These are phyloP conservation scores for Micrasema longulum DNA, from an alignment of 1,140 invertebrate genomes.

Conservation along the genomic window DNA sequence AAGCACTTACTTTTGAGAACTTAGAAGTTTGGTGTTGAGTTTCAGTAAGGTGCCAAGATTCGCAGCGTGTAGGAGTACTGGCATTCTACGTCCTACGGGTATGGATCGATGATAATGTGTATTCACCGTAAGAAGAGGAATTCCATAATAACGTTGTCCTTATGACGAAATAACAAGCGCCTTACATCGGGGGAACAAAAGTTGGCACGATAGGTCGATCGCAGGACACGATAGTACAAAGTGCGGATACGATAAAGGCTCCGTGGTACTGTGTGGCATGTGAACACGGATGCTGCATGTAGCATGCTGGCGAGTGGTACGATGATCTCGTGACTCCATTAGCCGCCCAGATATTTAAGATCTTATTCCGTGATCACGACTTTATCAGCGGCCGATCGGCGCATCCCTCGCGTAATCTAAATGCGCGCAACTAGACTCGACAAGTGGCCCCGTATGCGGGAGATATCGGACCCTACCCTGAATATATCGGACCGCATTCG, in stretches of 20 bases:
- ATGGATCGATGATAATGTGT: too few relatives aligned
- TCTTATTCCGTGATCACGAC: conserved; percentile 53
- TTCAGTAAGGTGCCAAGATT: too few relatives aligned
- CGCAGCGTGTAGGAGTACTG: too few relatives aligned
- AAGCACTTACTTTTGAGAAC: too few relatives aligned
- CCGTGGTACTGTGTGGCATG: conserved; percentile 29
- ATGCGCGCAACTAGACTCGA: not conserved
- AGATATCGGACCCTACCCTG: too few relatives aligned
- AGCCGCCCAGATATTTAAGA: conserved; percentile 50
- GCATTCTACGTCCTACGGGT: too few relatives aligned
- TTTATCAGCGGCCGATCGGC: conserved; percentile 50
- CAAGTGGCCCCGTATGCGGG: conserved; percentile 4
- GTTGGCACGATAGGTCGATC: conserved; percentile 12
- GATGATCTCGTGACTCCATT: conserved; percentile 49
- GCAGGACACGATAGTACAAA: conserved; percentile 21
- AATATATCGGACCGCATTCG: not conserved
- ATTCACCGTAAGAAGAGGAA: too few relatives aligned
- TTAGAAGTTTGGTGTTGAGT: too few relatives aligned
- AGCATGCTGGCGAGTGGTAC: conserved; percentile 16
- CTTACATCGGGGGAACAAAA: not conserved
- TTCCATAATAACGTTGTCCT: conserved; percentile 7
- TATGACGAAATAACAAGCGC: conserved; percentile 3
- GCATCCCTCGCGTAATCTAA: conserved; percentile 23
- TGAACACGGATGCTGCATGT: conserved; percentile 32
- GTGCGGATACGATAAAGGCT: conserved; percentile 19